phyloP scores from a whole-genome alignment of 2,888 invertebrate species.

The Campoletis raptor region DNA sequence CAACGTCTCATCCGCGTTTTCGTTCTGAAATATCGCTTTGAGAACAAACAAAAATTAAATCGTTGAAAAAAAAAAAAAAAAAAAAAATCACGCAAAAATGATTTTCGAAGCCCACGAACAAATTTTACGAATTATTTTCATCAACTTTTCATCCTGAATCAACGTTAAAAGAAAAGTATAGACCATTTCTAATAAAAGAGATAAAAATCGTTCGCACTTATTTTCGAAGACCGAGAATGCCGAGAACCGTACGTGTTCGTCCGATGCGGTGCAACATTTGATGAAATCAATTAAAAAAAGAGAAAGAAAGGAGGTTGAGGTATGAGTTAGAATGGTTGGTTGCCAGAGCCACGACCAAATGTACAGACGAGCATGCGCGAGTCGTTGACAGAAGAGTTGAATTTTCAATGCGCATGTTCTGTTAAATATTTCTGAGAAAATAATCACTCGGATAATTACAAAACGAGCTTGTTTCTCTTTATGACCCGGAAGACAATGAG shows the following conservation, averaged over 20 bases:
- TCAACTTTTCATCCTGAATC: background rate
- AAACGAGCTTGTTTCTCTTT: background rate
- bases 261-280: background rate
- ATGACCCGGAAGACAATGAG: background rate
- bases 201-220: background rate
- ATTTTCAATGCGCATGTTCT: constrained; percentile 12
- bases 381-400: background rate
- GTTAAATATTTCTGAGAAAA: background rate
- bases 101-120: background rate
- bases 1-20: no score
- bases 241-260: background rate
- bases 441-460: background rate
- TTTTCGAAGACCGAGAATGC: background rate
- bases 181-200: background rate
- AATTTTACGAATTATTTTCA: background rate
- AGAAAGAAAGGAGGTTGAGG: background rate
- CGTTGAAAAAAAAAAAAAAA: background rate
- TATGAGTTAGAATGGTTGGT: background rate
- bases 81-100: background rate
- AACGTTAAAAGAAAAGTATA: background rate
- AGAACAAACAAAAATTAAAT: background rate
- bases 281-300: background rate
- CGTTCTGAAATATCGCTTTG: background rate
- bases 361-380: background rate
- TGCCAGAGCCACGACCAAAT: background rate